Evolutionary conservation across 2,113 vertebrate genomes (phyloP).

Genomic region (Uria aalge): DNA sequence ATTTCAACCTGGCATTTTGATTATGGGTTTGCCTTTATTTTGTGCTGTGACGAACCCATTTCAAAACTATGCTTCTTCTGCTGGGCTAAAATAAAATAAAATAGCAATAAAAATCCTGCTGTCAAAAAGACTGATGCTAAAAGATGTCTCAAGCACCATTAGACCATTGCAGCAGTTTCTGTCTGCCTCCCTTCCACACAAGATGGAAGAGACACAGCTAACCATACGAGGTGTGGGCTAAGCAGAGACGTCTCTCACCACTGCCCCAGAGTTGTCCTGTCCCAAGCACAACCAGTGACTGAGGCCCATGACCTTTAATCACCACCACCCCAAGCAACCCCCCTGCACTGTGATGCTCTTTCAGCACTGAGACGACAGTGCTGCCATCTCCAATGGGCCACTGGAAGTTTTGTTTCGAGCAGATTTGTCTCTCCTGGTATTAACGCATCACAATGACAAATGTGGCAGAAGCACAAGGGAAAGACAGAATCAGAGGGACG

Average conservation of each 20-base stretch:
- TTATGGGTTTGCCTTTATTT: not conserved
- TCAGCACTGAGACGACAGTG: not conserved
- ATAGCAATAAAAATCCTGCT: not conserved
- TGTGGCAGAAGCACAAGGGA: not conserved
- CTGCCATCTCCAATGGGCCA: not conserved
- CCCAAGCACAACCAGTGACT: not conserved
- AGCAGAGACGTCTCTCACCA: not conserved
- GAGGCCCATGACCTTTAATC: not conserved
- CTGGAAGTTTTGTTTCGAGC: not conserved
- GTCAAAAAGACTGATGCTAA: not conserved
- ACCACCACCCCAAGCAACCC: not conserved
- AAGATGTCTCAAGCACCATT: not conserved
- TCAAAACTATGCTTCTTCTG: not conserved
- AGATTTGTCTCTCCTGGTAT: not conserved
- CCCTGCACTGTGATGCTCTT: not conserved
- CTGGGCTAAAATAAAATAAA: not conserved
- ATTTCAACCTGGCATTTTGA: not conserved
- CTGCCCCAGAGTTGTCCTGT: not conserved
- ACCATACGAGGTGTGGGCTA: not conserved
- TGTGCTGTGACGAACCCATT: not conserved
- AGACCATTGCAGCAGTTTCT: not conserved
- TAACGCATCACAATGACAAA: not conserved
- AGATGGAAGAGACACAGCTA: not conserved
- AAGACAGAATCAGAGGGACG: not conserved
- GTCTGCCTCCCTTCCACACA: not conserved